Evolutionary conservation across 2,113 vertebrate genomes (phyloP), one percentile per base, ranked within the genome.

Genomic region (Vulpes vulpes): DNA sequence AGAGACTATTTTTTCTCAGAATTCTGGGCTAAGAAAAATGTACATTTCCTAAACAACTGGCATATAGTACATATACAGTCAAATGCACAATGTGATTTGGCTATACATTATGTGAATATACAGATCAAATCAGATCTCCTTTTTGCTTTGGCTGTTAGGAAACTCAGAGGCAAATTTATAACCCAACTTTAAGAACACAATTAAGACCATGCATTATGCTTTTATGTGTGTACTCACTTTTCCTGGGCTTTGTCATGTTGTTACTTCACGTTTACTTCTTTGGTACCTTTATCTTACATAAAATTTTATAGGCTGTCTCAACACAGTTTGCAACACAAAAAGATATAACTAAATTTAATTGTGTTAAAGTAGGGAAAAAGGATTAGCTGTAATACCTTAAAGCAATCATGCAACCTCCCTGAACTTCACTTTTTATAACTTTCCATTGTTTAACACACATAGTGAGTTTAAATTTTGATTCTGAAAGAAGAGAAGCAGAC

Each of bases 371-470:
- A 55, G 35, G 30, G 59, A 73, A 79, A 90, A 35, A 78, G n/a
- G 38, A 94, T 89, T 51, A 86, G 25, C 25, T 95, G 0, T 43
- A 81, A 85, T 0, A 85, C 20, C 67, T 32, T 89, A 67, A 32
- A 76, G 43, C 14, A 71, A 86, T 85, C 65, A 89, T 32, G 80
- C 92, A 82, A 89, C 8, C 32, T 94, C 59, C 53, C 43, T 62
- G n/a, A 91, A 73, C 11, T 65, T 89, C 30, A 96, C 30, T 89
- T 96, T 96, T 91, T 80, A 19, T 19, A 90, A 60, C 64, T 95
- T 94, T 59, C 16, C 80, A 38, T 82, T 57, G 79, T 51, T 94
- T 43, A 94, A 57, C 59, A 67, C 62, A 85, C 88, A 91, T 10
- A 55, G 55, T 78, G 51, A 90, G 27, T 86, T 94, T 82, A 71